Conservation (phyloP, 2,888 invertebrate genomes). For the Drosophila meridionalis region DNA sequence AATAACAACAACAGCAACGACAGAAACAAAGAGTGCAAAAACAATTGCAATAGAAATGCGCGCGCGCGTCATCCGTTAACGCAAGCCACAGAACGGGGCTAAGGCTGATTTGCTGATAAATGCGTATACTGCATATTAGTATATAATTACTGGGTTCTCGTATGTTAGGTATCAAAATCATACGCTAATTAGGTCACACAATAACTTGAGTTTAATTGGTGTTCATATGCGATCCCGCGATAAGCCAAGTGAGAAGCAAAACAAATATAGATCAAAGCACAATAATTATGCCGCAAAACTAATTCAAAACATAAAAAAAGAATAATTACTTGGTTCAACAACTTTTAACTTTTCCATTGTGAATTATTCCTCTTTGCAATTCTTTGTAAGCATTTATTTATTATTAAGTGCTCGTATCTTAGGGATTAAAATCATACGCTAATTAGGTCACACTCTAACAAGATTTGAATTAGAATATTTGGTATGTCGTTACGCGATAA, state of each 20-base stretch:
- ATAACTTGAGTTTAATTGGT: constrained; percentile 9
- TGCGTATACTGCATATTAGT: not conserved
- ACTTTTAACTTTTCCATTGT: not conserved
- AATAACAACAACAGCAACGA: not conserved
- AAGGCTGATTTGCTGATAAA: constrained; percentile 38
- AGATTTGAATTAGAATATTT: not conserved
- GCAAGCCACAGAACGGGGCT: constrained; percentile 13
- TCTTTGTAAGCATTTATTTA: not conserved
- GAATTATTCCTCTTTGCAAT: not conserved
- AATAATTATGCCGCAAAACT: constrained; percentile 12
- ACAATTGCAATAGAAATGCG: constrained; percentile 16
- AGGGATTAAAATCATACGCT: not conserved
- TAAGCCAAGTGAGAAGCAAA: constrained; percentile 35
- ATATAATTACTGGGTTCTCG: not conserved
- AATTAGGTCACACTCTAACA: not conserved
- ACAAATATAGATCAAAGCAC: constrained; percentile 27
- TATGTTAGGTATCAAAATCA: constrained; percentile 12
- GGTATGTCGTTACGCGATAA: not conserved
- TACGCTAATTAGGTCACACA: constrained; percentile 30
- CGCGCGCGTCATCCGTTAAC: constrained; percentile 1
- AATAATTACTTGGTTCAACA: not conserved
- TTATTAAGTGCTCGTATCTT: not conserved
- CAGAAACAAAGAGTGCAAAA: constrained; percentile 5
- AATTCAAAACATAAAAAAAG: not conserved
- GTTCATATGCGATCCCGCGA: constrained; percentile 10